Percentiles rank a stretch among this genome's conserved stretches.
These are phyloP conservation scores for Cricetomys ansorgei DNA, from an alignment of 2,113 vertebrate genomes.

Conservation along the genomic window DNA sequence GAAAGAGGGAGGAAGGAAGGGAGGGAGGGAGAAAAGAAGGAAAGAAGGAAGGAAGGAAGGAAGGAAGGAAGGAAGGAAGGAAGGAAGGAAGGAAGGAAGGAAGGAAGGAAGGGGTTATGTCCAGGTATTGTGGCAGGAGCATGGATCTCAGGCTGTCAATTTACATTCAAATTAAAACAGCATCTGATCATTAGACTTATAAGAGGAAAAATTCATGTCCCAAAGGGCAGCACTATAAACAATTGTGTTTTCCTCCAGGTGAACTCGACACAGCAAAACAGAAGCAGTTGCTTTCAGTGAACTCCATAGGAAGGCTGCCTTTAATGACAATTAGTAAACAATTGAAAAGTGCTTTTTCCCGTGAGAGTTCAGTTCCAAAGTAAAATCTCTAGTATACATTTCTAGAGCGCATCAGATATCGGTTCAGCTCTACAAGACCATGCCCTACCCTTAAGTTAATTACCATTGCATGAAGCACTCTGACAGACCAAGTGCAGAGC, in stretches of 20 bases:
- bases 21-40: too few species aligned
- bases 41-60: too few species aligned
- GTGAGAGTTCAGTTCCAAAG: conserved; percentile 55
- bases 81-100: too few species aligned
- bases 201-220: neutral
- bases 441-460: conserved; percentile 85
- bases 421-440: conserved; percentile 82
- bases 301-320: conserved; percentile 42
- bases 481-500: conserved; percentile 82
- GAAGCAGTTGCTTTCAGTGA: neutral
- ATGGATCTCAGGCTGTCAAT: too few species aligned
- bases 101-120: too few species aligned
- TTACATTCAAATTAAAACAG: conserved; percentile 14
- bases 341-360: conserved; percentile 65
- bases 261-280: conserved; percentile 55
- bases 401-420: conserved; percentile 79
- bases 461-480: conserved; percentile 82
- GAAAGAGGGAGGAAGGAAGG: too few species aligned
- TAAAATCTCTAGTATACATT: conserved; percentile 82
- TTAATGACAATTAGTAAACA: conserved; percentile 64
- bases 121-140: too few species aligned
- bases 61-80: too few species aligned
- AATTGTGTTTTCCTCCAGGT: conserved; percentile 29
- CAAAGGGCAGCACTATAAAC: neutral
- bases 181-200: neutral